Percentiles rank a stretch among this genome's conserved stretches.
Evolutionary conservation across 2,797 vertebrate genomes (phyloP).

Genomic region (Syngnathus acus): DNA sequence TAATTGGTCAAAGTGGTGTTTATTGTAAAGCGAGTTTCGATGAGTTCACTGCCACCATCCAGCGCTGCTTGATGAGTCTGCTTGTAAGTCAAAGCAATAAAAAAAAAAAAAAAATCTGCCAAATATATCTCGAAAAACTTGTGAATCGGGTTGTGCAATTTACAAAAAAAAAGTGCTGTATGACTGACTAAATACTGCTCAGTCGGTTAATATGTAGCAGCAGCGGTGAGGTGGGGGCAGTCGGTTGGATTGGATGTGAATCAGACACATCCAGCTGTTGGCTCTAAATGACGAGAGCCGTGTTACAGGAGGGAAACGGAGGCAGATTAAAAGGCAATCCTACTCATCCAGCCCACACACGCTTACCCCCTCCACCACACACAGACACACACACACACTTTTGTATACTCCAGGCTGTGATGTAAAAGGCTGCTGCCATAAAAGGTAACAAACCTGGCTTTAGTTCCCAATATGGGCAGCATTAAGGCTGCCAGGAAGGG

Average conservation of each 20-base stretch:
- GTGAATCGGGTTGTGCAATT: too few relatives aligned
- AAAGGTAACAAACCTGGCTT: constrained; percentile 29
- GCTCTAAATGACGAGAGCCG: constrained; percentile 41
- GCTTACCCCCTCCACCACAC: constrained; percentile 6
- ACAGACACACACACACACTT: constrained; percentile 18
- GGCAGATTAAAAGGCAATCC: constrained; percentile 64
- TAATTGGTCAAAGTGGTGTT: too few relatives aligned
- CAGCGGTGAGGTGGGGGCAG: not conserved
- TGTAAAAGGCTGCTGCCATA: constrained; percentile 30
- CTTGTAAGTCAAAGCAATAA: not conserved
- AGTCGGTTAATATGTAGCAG: not conserved
- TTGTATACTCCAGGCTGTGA: constrained; percentile 25
- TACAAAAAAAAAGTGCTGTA: not conserved
- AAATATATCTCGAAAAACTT: too few relatives aligned
- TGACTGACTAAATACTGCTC: constrained; percentile 2
- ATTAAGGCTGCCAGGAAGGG: constrained; percentile 25
- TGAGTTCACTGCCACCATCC: too few relatives aligned
- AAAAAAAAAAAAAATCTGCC: too few relatives aligned
- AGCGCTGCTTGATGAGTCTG: not conserved
- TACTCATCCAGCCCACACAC: constrained; percentile 51
- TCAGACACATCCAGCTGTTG: constrained; percentile 47
- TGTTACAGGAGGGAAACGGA: constrained; percentile 38
- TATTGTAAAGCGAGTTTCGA: too few relatives aligned
- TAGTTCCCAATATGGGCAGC: constrained; percentile 20
- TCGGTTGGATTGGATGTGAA: constrained; percentile 4